Evolutionary conservation across 2,113 vertebrate species (phyloP), one percentile per base, ranked within the genome.

Genomic region (Tyto alba): DNA sequence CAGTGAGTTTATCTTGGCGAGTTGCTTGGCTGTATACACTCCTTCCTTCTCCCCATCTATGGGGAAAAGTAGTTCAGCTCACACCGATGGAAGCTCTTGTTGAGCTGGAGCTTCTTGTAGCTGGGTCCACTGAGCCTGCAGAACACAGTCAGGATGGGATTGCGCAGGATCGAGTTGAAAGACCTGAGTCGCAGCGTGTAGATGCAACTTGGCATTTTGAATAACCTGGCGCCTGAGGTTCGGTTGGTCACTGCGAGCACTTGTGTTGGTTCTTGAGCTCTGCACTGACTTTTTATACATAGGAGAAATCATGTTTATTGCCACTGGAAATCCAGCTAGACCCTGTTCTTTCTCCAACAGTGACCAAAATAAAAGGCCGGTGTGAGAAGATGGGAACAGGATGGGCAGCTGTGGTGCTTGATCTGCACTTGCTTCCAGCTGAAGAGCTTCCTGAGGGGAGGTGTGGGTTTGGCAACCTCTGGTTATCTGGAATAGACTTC

Each of bases 1-100:
- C 2, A 5, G 6, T 1, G 5, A 29, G 56, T 76, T 83, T 67
- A 19, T 23, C 22, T 48, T 0, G 0, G 29, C 0, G 3, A n/a
- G 30, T 34, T 50, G 48, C 20, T 91, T 4, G 3, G 50, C 50
- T 62, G 12, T 2, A 14, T 22, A 9, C 1, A 0, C 22, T 88
- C 56, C 50, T 34, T 74, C 14, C 32, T n/a, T 25, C 21, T 13
- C 18, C 38, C 30, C 7, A 8, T 4, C 64, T 36, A 3, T 48
- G n/a, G 29, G 29, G 13, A 71, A 26, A 45, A 53, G 64, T 53
- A 11, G 3, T 21, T 47, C 16, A 20, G 13, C 19, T 72, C 29
- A 34, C 4, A 2, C 1, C 25, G 14, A 7, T 50, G 34, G 71
- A 64, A 32, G 17, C 10, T 59, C 6, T 32, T 55, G n/a, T 36